Percentiles rank a stretch among this genome's conserved stretches.
Evolutionary conservation across 53 echinoderm and acorn worm genomes (phyloP).

Genomic region (Holothuria scabra): DNA sequence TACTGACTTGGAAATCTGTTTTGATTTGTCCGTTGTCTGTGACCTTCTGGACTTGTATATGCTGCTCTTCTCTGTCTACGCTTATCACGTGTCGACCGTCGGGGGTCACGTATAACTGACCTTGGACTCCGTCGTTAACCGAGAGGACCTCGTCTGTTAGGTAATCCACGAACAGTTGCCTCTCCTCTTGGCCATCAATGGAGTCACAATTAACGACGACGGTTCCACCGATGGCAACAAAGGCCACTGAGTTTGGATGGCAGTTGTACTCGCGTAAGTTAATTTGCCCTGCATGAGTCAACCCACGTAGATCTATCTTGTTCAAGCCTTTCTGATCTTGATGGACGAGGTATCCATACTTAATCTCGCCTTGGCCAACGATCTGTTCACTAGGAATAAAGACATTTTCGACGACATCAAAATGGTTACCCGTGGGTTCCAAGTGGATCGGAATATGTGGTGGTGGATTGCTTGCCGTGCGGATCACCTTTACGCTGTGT

Average conservation of each 20-base stretch:
- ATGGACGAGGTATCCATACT: conserved; percentile 82
- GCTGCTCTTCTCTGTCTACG: conserved; percentile 81
- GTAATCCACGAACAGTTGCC: conserved; percentile 89
- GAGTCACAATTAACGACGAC: conserved; percentile 86
- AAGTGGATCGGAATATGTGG: conserved; percentile 83
- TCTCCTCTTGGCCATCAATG: conserved; percentile 55
- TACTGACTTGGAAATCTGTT: conserved; percentile 92
- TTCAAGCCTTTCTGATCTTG: conserved; percentile 76
- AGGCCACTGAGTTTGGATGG: conserved; percentile 83
- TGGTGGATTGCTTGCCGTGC: conserved; percentile 70
- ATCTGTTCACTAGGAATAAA: conserved; percentile 84
- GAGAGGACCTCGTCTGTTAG: conserved; percentile 85
- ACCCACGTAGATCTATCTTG: conserved; percentile 76
- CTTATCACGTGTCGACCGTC: conserved; percentile 92
- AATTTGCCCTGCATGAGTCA: conserved; percentile 71
- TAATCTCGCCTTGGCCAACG: conserved; percentile 68
- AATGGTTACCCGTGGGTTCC: conserved; percentile 77
- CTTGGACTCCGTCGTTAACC: conserved; percentile 80
- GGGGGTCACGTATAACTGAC: conserved; percentile 85
- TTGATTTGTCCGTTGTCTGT: conserved; percentile 81
- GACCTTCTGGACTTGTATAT: conserved; percentile 92
- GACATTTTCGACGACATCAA: conserved; percentile 78
- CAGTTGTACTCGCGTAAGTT: conserved; percentile 85
- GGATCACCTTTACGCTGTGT: conserved; percentile 79
- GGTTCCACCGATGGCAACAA: conserved; percentile 86